These are phyloP conservation scores for Anabacerthia variegaticeps DNA, from an alignment of 2,797 vertebrate species.

Conservation along the genomic window DNA sequence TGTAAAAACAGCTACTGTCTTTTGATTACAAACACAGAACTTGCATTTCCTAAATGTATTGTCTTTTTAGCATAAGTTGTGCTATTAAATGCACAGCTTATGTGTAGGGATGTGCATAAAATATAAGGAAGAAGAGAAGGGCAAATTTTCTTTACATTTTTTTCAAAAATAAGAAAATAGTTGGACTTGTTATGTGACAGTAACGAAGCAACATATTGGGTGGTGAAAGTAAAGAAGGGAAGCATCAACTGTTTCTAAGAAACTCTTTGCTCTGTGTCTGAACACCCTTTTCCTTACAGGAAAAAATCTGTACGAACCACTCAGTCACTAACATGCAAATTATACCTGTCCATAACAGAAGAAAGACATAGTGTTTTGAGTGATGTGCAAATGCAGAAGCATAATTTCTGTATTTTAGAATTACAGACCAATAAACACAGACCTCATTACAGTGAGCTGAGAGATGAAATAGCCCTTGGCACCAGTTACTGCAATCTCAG, in stretches of 20 bases:
- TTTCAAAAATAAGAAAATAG: neutral
- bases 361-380: neutral
- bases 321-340: neutral
- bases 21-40: neutral
- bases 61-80: neutral
- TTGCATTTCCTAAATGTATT: neutral
- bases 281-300: neutral
- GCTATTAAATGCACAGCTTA: neutral
- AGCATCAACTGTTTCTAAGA: neutral
- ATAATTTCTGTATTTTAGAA: neutral
- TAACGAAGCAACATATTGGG: neutral
- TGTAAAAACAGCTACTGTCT: neutral
- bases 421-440: neutral
- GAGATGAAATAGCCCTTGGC: neutral
- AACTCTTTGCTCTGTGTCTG: neutral
- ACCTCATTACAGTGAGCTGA: fast-evolving
- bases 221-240: neutral
- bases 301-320: neutral
- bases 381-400: neutral
- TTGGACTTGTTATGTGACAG: neutral
- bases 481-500: neutral
- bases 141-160: neutral
- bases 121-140: neutral
- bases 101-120: neutral
- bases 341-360: neutral